phyloP scores from a whole-genome alignment of 2,113 vertebrate species.

The Tautogolabrus adspersus region DNA sequence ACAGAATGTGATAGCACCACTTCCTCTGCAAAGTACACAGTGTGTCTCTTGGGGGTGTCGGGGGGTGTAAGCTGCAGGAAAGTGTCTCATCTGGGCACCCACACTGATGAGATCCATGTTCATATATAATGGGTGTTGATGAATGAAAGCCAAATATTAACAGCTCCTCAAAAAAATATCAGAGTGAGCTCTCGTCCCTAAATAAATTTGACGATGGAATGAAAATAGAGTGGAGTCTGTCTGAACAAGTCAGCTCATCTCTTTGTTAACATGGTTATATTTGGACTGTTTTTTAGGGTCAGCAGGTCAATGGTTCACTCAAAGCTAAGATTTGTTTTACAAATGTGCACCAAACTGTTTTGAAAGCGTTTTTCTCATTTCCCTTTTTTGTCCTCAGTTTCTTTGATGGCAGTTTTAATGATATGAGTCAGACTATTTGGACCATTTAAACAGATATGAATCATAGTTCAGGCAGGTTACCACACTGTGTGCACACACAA shows the following conservation, averaged over 20 bases:
- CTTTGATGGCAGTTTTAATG: neutral
- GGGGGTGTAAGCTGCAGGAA: constrained; percentile 42
- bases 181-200: constrained; percentile 25
- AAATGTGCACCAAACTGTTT: neutral
- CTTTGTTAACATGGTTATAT: constrained; percentile 47
- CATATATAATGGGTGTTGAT: constrained; percentile 25
- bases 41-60: constrained; percentile 51
- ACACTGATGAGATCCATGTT: constrained; percentile 44
- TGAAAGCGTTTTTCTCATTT: constrained; percentile 2
- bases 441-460: constrained; percentile 22
- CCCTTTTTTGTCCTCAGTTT: neutral
- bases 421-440: constrained; percentile 27
- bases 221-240: constrained; percentile 27
- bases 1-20: constrained; percentile 72
- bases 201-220: constrained; percentile 51
- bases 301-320: neutral
- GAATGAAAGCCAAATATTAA: constrained; percentile 49
- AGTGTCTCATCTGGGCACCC: constrained; percentile 52
- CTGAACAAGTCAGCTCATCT: constrained; percentile 24
- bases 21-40: constrained; percentile 75
- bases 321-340: neutral
- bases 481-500: neutral
- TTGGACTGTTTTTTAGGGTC: constrained; percentile 35
- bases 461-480: constrained; percentile 27
- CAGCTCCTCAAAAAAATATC: constrained; percentile 36